A percentile compares a stretch with the other conserved stretches of the same genome.
Conservation (phyloP, 2,113 vertebrate genomes). For the Otis tarda region DNA sequence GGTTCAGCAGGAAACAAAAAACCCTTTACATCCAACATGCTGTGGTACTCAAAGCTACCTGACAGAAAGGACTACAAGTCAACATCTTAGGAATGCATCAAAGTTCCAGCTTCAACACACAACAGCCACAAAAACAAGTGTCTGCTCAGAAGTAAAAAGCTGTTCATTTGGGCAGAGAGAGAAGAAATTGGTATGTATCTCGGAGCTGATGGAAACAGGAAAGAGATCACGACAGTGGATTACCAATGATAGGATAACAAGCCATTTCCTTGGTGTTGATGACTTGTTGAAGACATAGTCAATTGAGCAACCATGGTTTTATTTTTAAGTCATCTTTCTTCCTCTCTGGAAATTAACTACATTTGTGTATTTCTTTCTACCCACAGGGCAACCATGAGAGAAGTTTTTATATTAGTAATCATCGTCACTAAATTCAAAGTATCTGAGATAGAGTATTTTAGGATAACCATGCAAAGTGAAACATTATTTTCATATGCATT, state of each 20-base stretch:
- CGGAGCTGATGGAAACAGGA: not conserved
- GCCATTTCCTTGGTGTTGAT: not conserved
- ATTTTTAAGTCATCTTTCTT: conserved; percentile 17
- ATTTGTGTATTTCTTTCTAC: conserved; percentile 11
- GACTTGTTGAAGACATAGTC: not conserved
- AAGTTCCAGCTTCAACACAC: not conserved
- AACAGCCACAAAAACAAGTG: not conserved
- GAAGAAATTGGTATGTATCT: not conserved
- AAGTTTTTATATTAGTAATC: not conserved
- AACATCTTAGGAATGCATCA: not conserved
- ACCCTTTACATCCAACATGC: not conserved
- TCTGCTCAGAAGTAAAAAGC: not conserved
- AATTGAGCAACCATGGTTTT: not conserved
- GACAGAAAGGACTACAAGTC: not conserved
- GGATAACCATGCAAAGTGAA: not conserved
- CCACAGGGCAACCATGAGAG: not conserved
- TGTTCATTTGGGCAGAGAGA: not conserved
- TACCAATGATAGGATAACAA: not conserved
- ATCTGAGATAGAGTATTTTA: conserved; percentile 12
- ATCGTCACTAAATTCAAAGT: not conserved
- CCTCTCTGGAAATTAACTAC: not conserved
- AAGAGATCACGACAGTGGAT: not conserved
- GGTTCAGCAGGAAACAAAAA: not conserved
- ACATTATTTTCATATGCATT: not conserved
- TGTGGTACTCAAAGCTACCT: not conserved